Conservation (phyloP, 2,888 invertebrate species). For the Trichopria drosophilae region DNA sequence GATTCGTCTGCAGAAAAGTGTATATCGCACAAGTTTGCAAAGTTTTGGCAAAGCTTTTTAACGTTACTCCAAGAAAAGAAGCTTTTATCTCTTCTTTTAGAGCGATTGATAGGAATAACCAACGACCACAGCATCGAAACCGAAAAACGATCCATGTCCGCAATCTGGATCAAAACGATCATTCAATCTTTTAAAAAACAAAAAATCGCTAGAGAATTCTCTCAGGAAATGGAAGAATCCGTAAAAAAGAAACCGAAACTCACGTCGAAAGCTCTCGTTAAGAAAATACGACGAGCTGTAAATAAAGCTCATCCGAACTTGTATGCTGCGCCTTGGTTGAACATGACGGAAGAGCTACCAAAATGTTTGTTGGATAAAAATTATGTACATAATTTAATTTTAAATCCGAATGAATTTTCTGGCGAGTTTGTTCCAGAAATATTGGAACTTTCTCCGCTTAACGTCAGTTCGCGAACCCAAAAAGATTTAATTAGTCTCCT, state of each 20-base stretch:
- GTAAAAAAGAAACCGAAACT: constrained; percentile 35
- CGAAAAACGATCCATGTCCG: constrained; percentile 57
- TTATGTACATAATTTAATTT: constrained; percentile 42
- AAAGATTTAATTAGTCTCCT: constrained; percentile 41
- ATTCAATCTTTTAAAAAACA: constrained; percentile 57
- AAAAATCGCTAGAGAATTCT: constrained; percentile 47
- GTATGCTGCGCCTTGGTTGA: constrained; percentile 39
- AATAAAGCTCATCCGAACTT: constrained; percentile 40
- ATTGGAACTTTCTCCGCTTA: constrained; percentile 43
- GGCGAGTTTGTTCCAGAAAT: constrained; percentile 41
- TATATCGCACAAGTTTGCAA: constrained; percentile 48
- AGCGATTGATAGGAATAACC: constrained; percentile 59
- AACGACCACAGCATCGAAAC: constrained; percentile 49
- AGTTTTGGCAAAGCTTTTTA: constrained; percentile 63
- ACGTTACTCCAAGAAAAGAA: constrained; percentile 61
- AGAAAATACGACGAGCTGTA: constrained; percentile 39
- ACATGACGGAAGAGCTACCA: constrained; percentile 38
- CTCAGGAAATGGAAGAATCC: constrained; percentile 38
- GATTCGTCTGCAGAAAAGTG: constrained; percentile 22
- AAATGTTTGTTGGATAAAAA: constrained; percentile 40
- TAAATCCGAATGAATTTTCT: constrained; percentile 44
- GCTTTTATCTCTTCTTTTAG: constrained; percentile 60
- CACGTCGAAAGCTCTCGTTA: constrained; percentile 31
- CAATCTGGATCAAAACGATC: constrained; percentile 64
- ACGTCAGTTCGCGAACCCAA: constrained; percentile 33